These are phyloP conservation scores for Martes martes DNA, from an alignment of 2,113 vertebrate species.

Conservation along the genomic window DNA sequence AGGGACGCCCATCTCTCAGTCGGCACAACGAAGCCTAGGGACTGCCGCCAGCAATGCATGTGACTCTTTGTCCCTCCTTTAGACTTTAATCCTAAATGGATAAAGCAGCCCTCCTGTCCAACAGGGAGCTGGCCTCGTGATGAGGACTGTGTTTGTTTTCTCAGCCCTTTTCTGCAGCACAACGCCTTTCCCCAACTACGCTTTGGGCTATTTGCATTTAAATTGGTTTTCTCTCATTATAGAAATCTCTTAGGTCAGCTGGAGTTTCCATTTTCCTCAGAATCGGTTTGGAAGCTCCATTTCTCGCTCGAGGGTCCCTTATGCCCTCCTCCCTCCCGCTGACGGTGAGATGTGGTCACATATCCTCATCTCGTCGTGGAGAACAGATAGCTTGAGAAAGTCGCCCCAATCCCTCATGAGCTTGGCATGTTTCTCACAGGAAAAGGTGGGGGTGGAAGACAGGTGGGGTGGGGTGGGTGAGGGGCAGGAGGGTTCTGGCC, in stretches of 20 bases:
- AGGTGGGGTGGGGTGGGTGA: not conserved
- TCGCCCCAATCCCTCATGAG: not conserved
- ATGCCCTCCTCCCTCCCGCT: not conserved
- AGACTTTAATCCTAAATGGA: conserved; percentile 41
- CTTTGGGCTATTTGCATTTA: conserved; percentile 82
- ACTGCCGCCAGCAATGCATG: not conserved
- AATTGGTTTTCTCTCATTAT: conserved; percentile 83
- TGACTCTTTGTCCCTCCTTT: not conserved
- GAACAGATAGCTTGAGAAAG: not conserved
- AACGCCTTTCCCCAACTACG: not conserved
- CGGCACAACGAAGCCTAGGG: not conserved
- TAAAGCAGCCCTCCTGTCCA: not conserved
- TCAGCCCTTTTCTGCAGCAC: not conserved
- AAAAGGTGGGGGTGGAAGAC: not conserved
- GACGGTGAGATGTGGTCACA: not conserved
- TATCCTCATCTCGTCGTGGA: not conserved
- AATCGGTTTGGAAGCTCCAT: not conserved
- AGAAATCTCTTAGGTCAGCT: conserved; percentile 75
- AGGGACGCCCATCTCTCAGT: not conserved
- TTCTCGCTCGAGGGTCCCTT: not conserved
- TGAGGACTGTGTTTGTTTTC: not conserved
- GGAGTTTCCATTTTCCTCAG: conserved; percentile 69
- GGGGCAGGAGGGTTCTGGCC: not conserved
- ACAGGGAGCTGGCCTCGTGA: not conserved
- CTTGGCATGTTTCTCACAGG: not conserved